Conservation (phyloP, 2,797 vertebrate species). For the Peromyscus nudipes region DNA sequence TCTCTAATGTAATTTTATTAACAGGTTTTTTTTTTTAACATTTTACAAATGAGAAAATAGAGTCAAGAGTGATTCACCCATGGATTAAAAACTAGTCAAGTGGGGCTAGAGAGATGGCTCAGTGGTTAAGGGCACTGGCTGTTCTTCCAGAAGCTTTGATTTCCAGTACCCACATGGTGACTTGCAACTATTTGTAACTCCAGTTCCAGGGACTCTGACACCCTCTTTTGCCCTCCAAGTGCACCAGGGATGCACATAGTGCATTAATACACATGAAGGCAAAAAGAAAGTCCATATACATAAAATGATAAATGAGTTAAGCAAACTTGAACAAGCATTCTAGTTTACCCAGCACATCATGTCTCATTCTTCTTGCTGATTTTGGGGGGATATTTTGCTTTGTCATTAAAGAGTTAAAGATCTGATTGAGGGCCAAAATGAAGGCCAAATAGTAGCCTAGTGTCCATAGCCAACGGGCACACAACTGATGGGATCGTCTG, state of each 20-base stretch:
- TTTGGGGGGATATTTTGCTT: slow-evolving; percentile 33
- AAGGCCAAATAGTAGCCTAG: background rate
- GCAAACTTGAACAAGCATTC: background rate
- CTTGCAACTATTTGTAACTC: background rate
- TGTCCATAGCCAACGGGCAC: background rate
- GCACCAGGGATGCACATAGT: background rate
- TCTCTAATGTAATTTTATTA: slow-evolving; percentile 3
- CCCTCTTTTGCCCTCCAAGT: background rate
- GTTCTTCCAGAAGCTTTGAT: background rate
- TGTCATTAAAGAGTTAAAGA: slow-evolving; percentile 49
- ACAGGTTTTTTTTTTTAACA: slow-evolving; percentile 25
- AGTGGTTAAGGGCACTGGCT: background rate
- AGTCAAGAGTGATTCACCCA: background rate
- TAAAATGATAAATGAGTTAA: background rate
- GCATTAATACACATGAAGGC: background rate
- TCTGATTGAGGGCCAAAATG: background rate
- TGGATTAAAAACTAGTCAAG: background rate
- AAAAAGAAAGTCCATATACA: background rate
- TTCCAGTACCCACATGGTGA: background rate
- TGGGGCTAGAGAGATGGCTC: background rate
- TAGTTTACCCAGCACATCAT: background rate
- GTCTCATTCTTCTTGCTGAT: background rate
- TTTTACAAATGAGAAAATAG: slow-evolving; percentile 53
- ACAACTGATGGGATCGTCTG: background rate
- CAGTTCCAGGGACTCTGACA: background rate